These are phyloP conservation scores for Peribatodes rhomboidaria DNA, from an alignment of 2,888 invertebrate species.

Conservation along the genomic window DNA sequence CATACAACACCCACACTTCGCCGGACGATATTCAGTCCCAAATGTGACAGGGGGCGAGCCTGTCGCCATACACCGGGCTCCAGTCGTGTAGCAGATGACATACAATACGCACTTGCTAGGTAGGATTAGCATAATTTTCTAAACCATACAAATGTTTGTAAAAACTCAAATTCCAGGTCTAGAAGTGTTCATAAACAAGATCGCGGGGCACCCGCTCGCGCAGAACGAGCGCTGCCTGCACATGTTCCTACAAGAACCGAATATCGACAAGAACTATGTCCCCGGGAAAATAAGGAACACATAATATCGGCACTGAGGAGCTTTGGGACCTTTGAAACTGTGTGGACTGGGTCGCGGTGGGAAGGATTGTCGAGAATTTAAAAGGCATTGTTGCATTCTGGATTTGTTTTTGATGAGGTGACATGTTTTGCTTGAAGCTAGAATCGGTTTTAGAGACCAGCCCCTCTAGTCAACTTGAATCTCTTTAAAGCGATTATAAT, in stretches of 20 bases:
- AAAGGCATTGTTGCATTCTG: background rate
- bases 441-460: background rate
- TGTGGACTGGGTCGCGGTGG: conserved; percentile 47
- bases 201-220: conserved; percentile 99
- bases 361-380: background rate
- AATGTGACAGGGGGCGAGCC: too few species aligned
- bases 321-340: conserved; percentile 58
- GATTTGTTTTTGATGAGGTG: background rate
- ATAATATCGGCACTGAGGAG: conserved; percentile 83
- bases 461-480: too few species aligned
- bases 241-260: conserved; percentile 99
- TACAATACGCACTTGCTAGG: too few species aligned
- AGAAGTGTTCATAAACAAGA: conserved; percentile 99
- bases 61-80: too few species aligned
- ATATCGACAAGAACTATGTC: conserved; percentile 99
- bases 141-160: too few species aligned
- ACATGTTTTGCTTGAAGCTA: too few species aligned
- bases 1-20: too few species aligned
- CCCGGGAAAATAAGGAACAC: conserved; percentile 99
- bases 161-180: conserved; percentile 83
- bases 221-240: conserved; percentile 99
- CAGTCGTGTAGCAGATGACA: too few species aligned
- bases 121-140: too few species aligned
- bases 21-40: too few species aligned
- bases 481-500: too few species aligned